Conservation (phyloP, 1,140 invertebrate species). For the Dinoponera quadriceps region DNA sequence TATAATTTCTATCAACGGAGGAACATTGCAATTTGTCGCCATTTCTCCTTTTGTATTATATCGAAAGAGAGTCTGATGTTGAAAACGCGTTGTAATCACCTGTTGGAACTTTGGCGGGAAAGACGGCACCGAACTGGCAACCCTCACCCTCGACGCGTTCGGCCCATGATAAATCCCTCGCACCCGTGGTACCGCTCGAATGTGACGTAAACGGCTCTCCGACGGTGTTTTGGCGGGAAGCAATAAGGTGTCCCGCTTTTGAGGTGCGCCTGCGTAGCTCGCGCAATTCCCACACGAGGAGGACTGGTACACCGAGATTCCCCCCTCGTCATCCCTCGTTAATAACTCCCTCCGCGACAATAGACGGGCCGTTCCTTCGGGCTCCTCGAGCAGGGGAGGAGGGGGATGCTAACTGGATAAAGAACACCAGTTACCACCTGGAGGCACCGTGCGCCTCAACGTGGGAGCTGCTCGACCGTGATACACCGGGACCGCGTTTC, state of each 20-base stretch:
- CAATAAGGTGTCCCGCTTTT: constrained; percentile 68
- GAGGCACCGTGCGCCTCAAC: constrained; percentile 68
- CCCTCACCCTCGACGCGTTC: constrained; percentile 16
- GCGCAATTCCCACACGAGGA: constrained; percentile 72
- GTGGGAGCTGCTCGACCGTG: constrained; percentile 73
- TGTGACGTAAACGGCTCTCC: constrained; percentile 64
- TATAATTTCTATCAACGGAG: too few relatives aligned
- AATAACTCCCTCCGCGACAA: constrained; percentile 74
- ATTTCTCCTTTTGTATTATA: too few relatives aligned
- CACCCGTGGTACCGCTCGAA: constrained; percentile 10
- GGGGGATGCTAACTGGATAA: constrained; percentile 67
- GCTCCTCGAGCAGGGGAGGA: constrained; percentile 56
- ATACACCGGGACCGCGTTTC: background rate
- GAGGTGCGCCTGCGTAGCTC: constrained; percentile 69
- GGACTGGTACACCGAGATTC: constrained; percentile 51
- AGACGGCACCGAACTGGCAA: constrained; percentile 28
- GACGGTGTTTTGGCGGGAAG: constrained; percentile 69
- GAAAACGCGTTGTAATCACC: background rate
- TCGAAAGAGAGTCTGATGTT: background rate
- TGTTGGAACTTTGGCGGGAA: constrained; percentile 69
- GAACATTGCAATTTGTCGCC: too few relatives aligned
- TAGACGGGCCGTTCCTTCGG: constrained; percentile 60
- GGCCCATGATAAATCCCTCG: constrained; percentile 12
- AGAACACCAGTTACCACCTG: constrained; percentile 75
- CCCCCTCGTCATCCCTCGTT: constrained; percentile 69